A percentile compares a stretch with the other conserved stretches of the same genome.
Evolutionary conservation across 2,797 vertebrate genomes (phyloP).

Genomic region (Sardinella longiceps): DNA sequence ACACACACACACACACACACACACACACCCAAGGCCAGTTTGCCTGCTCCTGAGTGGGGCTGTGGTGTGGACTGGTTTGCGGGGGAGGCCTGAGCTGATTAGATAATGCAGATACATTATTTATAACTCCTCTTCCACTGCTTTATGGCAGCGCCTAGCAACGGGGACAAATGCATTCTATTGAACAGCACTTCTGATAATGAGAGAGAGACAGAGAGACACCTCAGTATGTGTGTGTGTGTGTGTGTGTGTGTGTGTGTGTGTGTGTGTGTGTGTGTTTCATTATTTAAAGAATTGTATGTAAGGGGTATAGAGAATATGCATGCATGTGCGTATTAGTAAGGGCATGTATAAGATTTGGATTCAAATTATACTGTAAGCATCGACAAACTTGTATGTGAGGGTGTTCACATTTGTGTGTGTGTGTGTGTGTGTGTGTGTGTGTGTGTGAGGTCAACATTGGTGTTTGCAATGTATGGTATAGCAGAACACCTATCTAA

Average conservation of each 20-base stretch:
- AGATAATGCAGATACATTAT: slow-evolving; percentile 84
- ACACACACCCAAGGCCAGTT: too few relatives aligned
- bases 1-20: too few relatives aligned
- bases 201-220: slow-evolving; percentile 47
- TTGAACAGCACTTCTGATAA: slow-evolving; percentile 70
- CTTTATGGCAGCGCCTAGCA: slow-evolving; percentile 83
- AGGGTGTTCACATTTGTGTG: background rate
- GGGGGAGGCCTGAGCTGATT: slow-evolving; percentile 76
- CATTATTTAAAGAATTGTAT: background rate
- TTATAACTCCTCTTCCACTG: slow-evolving; percentile 76
- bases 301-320: background rate
- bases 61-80: slow-evolving; percentile 26
- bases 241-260: slow-evolving; percentile 19
- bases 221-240: background rate
- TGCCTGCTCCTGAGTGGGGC: background rate
- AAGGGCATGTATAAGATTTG: background rate
- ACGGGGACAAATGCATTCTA: slow-evolving; percentile 76
- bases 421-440: background rate
- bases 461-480: too few relatives aligned
- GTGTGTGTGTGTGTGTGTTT: background rate
- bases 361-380: background rate
- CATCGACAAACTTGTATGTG: background rate
- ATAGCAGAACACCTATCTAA: too few relatives aligned
- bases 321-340: background rate
- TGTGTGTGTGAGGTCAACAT: background rate